Evolutionary conservation across 1,140 invertebrate genomes (phyloP), one percentile per base, ranked within the genome.

Genomic region (Achroia grisella): DNA sequence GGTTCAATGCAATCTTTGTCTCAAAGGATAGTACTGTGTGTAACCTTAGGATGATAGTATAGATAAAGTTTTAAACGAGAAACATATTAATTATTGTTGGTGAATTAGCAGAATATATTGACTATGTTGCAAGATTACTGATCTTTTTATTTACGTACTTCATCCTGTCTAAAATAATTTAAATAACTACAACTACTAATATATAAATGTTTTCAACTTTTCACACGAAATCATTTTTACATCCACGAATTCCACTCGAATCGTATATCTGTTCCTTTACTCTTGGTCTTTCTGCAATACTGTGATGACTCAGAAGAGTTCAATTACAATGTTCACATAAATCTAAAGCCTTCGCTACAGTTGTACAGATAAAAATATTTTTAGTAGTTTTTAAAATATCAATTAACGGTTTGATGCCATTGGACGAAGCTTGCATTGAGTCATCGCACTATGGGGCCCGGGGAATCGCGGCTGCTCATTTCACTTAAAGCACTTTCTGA

Each of bases 1-100:
- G 80, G 67, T 80, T 84, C 81, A 85, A 82, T 85, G 81, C 81
- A 85, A 82, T 80, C 76, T 82, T 85, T 81, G 76, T 85, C 81
- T 85, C 78, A 63, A 56, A 23, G 69, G 69, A 72, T 65, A 65
- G 48, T 60, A 62, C 39, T 55, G 33, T 56, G 39, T 62, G 44
- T 62, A 56, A 45, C 39, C 10, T 39, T 68, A 65, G 56, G 44
- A 57, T 52, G 48, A 58, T 74, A 78, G 49, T 66, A 68, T 69
- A 64, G 61, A 63, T 45, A 33, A 49, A 58, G 42, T 45, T 66
- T 62, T 44, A 40, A 72, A 54, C 13, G 49, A 62, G 17, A 53
- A 59, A 55, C 65, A 62, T 53, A 62, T 70, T 23, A 23, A 64
- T 58, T 47, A 55, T 62, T 78, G 72, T 80, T 83, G 71, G 42